Percentiles rank a stretch among this genome's conserved stretches.
Evolutionary conservation across 2,113 vertebrate species (phyloP).

Genomic region (Antechinus flavipes): DNA sequence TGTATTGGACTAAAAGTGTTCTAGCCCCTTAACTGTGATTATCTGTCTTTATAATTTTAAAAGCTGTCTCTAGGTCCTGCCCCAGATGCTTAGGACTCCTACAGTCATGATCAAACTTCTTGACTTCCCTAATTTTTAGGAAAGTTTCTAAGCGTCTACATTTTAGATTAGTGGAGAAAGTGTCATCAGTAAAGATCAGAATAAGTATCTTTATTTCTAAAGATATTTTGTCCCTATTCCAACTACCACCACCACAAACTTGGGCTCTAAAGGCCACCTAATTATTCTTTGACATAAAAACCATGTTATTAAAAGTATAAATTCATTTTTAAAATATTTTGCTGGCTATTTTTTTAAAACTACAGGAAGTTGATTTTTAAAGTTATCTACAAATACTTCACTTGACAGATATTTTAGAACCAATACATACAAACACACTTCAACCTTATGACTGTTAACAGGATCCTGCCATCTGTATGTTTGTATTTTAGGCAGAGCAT

Average conservation of each 20-base stretch:
- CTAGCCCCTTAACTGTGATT: background rate
- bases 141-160: background rate
- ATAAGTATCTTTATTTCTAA: background rate
- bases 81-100: background rate
- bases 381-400: constrained; percentile 69
- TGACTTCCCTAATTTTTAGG: background rate
- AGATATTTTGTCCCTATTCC: background rate
- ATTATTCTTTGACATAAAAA: constrained; percentile 66
- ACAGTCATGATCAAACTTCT: background rate
- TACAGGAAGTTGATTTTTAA: constrained; percentile 66
- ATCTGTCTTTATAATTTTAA: background rate
- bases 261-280: constrained; percentile 47
- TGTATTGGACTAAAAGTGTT: background rate
- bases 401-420: constrained; percentile 73
- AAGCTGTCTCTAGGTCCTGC: background rate
- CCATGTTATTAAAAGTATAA: constrained; percentile 66
- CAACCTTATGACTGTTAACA: constrained; percentile 71
- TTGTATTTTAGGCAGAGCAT: constrained; percentile 73
- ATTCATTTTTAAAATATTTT: constrained; percentile 68
- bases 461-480: constrained; percentile 74
- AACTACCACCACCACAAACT: background rate
- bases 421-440: constrained; percentile 74
- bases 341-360: constrained; percentile 58
- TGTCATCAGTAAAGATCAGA: background rate
- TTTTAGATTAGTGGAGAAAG: background rate